Evolutionary conservation across 2,888 invertebrate species (phyloP), one percentile per base, ranked within the genome.

Genomic region (Prenolepis imparis): DNA sequence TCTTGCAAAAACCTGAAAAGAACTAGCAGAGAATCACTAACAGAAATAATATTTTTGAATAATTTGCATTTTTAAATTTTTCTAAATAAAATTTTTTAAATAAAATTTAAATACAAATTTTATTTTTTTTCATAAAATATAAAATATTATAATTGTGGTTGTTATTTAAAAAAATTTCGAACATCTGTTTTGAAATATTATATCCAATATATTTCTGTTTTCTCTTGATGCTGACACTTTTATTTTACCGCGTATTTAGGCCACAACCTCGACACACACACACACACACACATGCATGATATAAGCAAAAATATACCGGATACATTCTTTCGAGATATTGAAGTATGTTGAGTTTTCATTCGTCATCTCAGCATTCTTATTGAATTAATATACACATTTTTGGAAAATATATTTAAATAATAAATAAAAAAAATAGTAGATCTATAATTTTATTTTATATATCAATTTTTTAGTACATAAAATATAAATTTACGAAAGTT

Each of bases 11-110:
- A 59, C 18, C 57, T 6, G 24, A 9, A 59, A 59, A 55, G 28
- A 4, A 18, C 18, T 18, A 18, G n/a, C 21, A 11, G 11, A 18
- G 24, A 55, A 55, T 52, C 64, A 24, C 28, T 55, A n/a, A 21
- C 9, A 52, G 59, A 70, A 5, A 18, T 36, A 18, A 18, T 67
- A 36, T 66, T 18, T 39, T 18, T 55, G 52, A 52, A 74, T 61
- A 32, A 36, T 15, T 24, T 75, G 12, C 24, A 8, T 9, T 55
- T 57, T 59, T n/a, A 24, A 67, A 77, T 67, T 77, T 39, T 11
- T 28, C 21, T 18, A 6, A n/a, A 28, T 36, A 44, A 63, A 74
- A 18, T 3, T 24, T 24, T 57, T 24, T 0, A 24, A 39, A 3
- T 18, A 36, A 36, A 21, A 55, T 55, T 72, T 55, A 21, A 36